Percentiles rank a stretch among this genome's conserved stretches.
These are phyloP conservation scores for Pempheris klunzingeri DNA, from an alignment of 2,797 vertebrate genomes.

Conservation along the genomic window DNA sequence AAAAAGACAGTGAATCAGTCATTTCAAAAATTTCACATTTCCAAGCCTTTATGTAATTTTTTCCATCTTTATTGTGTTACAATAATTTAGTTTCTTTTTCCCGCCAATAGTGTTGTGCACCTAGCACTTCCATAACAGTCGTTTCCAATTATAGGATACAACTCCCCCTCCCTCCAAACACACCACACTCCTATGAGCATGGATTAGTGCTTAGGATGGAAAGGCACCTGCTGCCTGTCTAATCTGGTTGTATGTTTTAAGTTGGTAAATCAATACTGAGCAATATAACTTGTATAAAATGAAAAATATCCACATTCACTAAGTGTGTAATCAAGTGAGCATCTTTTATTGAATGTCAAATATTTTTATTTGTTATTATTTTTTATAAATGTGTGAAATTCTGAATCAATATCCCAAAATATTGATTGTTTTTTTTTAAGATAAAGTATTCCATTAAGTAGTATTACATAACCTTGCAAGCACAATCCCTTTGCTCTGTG, in stretches of 20 bases:
- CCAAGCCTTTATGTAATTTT: neutral
- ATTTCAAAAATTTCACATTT: no score
- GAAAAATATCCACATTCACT: neutral
- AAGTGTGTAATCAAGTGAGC: neutral
- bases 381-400: neutral
- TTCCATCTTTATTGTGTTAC: neutral
- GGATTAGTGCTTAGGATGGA: slow-evolving; percentile 49
- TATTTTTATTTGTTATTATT: no score
- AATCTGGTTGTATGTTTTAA: slow-evolving; percentile 22
- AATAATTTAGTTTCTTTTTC: neutral
- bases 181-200: slow-evolving; percentile 5
- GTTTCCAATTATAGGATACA: slow-evolving; percentile 26
- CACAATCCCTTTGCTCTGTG: neutral
- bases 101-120: neutral
- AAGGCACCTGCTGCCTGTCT: slow-evolving; percentile 48
- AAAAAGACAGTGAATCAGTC: slow-evolving; percentile 16
- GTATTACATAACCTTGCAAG: neutral
- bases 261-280: neutral
- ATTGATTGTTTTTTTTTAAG: neutral
- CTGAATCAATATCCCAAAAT: neutral
- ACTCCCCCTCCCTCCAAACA: neutral
- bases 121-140: slow-evolving; percentile 7
- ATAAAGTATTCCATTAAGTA: neutral
- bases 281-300: neutral
- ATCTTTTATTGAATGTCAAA: neutral